Evolutionary conservation across 1,140 invertebrate species (phyloP).

Genomic region (Sinonovacula constricta): DNA sequence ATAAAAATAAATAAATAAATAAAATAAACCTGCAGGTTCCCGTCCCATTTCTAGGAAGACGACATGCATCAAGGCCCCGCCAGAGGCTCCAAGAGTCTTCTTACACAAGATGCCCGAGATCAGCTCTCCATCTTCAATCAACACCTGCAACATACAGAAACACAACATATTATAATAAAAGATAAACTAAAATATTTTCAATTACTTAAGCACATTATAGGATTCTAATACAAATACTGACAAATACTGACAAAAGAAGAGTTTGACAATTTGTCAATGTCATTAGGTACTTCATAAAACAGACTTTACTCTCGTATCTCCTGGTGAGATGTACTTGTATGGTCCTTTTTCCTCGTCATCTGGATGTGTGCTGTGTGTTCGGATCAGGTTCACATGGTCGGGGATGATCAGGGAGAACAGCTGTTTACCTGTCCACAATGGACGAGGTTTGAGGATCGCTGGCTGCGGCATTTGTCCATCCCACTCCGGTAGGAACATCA

Average conservation of each 20-base stretch:
- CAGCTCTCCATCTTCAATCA: conserved; percentile 98
- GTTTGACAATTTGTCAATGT: too few species aligned
- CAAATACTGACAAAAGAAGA: too few species aligned
- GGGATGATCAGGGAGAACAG: conserved; percentile 99
- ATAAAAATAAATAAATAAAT: too few species aligned
- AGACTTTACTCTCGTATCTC: conserved; percentile 99
- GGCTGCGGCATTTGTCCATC: conserved; percentile 99
- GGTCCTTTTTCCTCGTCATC: conserved; percentile 99
- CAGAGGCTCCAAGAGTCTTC: conserved; percentile 97
- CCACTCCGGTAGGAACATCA: conserved; percentile 99
- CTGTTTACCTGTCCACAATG: conserved; percentile 98
- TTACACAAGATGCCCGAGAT: conserved; percentile 97
- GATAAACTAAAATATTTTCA: too few species aligned
- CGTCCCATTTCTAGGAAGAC: conserved; percentile 98
- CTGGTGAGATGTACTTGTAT: conserved; percentile 99
- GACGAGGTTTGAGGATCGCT: conserved; percentile 98
- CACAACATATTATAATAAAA: not conserved
- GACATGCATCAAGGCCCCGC: conserved; percentile 98
- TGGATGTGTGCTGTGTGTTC: conserved; percentile 99
- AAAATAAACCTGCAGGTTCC: conserved; percentile 97
- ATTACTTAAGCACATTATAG: too few species aligned
- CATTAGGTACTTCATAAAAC: too few species aligned
- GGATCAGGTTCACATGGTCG: conserved; percentile 98
- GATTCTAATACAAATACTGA: too few species aligned
- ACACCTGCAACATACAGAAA: conserved; percentile 82